Percentiles rank a stretch among this genome's conserved stretches.
These are phyloP conservation scores for Caenorhabditis sp. DNA, from an alignment of 2,888 invertebrate species.

Conservation along the genomic window DNA sequence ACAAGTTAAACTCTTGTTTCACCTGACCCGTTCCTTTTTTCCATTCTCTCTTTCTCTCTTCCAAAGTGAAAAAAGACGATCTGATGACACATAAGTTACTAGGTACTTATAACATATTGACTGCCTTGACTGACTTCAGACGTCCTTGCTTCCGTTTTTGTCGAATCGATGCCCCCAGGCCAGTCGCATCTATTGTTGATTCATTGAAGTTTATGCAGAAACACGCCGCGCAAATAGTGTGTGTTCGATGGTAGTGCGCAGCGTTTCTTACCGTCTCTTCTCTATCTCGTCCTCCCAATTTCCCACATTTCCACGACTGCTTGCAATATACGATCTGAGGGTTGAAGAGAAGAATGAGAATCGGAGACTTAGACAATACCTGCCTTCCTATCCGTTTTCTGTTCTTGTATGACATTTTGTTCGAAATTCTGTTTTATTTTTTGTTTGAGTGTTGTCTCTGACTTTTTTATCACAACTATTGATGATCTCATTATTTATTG, in stretches of 20 bases:
- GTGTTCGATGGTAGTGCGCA: constrained; percentile 22
- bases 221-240: constrained; percentile 41
- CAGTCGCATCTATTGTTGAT: constrained; percentile 59
- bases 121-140: constrained; percentile 28
- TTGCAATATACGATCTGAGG: constrained; percentile 53
- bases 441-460: not conserved
- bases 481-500: not conserved
- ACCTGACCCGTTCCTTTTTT: constrained; percentile 9
- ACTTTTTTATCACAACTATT: not conserved
- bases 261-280: constrained; percentile 57
- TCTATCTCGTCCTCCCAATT: constrained; percentile 41
- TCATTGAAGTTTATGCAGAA: constrained; percentile 62
- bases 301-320: constrained; percentile 58
- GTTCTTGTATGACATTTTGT: not conserved
- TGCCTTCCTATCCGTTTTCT: constrained; percentile 28
- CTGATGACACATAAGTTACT: too few species aligned
- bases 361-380: constrained; percentile 8
- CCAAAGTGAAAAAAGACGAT: not conserved
- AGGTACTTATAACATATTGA: constrained; percentile 40
- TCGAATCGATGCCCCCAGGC: constrained; percentile 41
- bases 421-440: not conserved
- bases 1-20: constrained; percentile 8
- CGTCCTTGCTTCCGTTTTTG: too few species aligned
- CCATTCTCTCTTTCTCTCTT: too few species aligned
- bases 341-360: not conserved